phyloP scores from a whole-genome alignment of 2,797 vertebrate species.

The Chlorospingus semifuscus region DNA sequence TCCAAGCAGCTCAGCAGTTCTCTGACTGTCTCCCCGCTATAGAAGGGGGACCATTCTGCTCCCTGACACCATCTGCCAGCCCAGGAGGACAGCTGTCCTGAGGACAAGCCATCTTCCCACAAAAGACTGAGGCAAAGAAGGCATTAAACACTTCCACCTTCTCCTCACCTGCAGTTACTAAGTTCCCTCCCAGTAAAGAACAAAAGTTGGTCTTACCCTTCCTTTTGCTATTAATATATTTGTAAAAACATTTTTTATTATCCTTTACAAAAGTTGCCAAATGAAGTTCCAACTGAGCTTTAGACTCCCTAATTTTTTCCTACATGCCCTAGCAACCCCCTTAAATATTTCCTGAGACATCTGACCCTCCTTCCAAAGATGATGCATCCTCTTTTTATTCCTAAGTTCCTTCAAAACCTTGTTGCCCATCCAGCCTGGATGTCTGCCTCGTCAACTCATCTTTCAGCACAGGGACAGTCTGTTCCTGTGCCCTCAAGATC shows the following conservation, averaged over 20 bases:
- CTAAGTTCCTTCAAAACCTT: neutral
- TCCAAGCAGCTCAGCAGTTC: neutral
- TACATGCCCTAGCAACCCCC: neutral
- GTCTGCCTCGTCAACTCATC: accelerated
- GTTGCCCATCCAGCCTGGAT: accelerated
- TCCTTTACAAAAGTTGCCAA: neutral
- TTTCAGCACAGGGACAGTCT: accelerated
- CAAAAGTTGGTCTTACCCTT: neutral
- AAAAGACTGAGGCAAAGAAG: neutral
- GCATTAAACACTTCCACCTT: neutral
- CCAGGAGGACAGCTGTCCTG: neutral
- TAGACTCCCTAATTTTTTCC: neutral
- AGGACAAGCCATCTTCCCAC: neutral
- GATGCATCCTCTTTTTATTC: neutral
- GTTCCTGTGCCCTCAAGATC: neutral
- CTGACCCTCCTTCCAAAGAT: neutral
- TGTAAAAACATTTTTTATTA: neutral
- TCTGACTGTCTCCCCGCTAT: neutral
- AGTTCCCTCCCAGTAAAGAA: neutral
- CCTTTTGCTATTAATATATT: neutral
- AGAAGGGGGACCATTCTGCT: neutral
- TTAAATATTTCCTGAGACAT: neutral
- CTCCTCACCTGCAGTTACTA: neutral
- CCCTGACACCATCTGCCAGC: neutral
- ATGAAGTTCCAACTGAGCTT: neutral